Base-by-base conservation (phyloP, 2,113 vertebrate genomes). In the Mixornis gularis region DNA sequence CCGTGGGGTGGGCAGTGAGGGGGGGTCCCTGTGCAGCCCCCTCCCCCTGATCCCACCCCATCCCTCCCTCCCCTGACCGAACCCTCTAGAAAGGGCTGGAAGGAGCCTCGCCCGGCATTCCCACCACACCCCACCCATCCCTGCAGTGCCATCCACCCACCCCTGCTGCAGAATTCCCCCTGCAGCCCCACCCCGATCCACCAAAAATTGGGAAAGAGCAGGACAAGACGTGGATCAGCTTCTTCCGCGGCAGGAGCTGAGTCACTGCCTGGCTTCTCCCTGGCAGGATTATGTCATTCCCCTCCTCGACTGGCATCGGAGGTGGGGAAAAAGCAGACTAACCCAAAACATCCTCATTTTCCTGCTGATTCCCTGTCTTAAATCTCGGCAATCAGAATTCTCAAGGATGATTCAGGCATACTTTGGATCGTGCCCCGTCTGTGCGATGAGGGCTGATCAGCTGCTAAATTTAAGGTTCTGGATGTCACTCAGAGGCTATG, bases 231-330 rank as follows among this genome's bases (percentile, higher is more conserved):
- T 0, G 53, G 64, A 52, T 65, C 81, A 9, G 55, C 71, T 40
- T 36, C 44, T 20, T 9, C 22, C 30, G 11, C 18, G 1, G 38
- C n/a, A 1, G 1, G 27, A 81, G 84, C 92, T 93, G 86, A 93
- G 94, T 96, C 94, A 94, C 59, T 12, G 76, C 40, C 60, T 10
- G 10, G 58, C 73, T 41, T 53, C 24, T 79, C 82, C 91, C 78
- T 18, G 93, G 56, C 81, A 41, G 53, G 17, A 30, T 63, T 27
- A 5, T 84, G 73, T 66, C 81, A 20, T 18, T 84, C 49, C 8
- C 60, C 71, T 72, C 63, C 12, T 3, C 3, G 7, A 9, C 4
- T 63, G 85, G 53, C 55, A 30, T 9, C 4, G 4, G 56, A 38
- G 84, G 58, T 32, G 81, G 25, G 30, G 25, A 4, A 27, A 49